These are phyloP conservation scores for Ctena decussata DNA, from an alignment of 2,888 invertebrate species.

Conservation along the genomic window DNA sequence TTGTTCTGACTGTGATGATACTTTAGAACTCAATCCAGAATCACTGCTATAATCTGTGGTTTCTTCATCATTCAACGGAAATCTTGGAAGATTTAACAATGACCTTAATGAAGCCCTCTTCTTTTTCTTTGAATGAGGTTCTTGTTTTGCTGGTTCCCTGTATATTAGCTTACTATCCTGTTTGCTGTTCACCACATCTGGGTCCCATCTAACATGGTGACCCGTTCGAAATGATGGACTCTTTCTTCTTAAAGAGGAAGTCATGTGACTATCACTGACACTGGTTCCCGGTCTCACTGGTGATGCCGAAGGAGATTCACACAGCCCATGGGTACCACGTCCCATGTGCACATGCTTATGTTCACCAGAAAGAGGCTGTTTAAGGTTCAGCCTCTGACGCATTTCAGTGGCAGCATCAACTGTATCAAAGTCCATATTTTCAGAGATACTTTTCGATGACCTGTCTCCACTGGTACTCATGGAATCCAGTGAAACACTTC, in stretches of 20 bases:
- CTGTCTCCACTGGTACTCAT: conserved; percentile 57
- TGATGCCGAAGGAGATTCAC: conserved; percentile 42
- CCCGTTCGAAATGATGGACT: conserved; percentile 57
- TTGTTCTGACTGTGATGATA: neutral
- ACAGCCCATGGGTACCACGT: conserved; percentile 60
- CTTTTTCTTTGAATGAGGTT: conserved; percentile 40
- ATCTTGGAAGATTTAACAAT: conserved; percentile 58
- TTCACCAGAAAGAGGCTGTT: conserved; percentile 32
- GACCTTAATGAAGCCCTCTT: conserved; percentile 60
- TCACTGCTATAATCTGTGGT: conserved; percentile 41
- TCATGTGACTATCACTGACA: conserved; percentile 45
- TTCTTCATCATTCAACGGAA: conserved; percentile 61
- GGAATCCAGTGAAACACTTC: conserved; percentile 60
- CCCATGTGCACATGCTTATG: conserved; percentile 59
- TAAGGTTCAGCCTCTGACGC: conserved; percentile 29
- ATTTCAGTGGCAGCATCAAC: conserved; percentile 16
- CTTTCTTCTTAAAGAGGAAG: conserved; percentile 59
- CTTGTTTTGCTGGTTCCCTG: neutral
- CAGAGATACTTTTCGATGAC: conserved; percentile 56
- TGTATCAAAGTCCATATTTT: conserved; percentile 52
- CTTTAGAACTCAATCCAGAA: neutral
- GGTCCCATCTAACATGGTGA: conserved; percentile 64
- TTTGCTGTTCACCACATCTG: conserved; percentile 49
- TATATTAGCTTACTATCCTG: conserved; percentile 10
- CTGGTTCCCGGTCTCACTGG: conserved; percentile 50